A percentile compares a stretch with the other conserved stretches of the same genome.
Conservation (phyloP, 2,113 vertebrate genomes). For the Osmerus eperlanus region DNA sequence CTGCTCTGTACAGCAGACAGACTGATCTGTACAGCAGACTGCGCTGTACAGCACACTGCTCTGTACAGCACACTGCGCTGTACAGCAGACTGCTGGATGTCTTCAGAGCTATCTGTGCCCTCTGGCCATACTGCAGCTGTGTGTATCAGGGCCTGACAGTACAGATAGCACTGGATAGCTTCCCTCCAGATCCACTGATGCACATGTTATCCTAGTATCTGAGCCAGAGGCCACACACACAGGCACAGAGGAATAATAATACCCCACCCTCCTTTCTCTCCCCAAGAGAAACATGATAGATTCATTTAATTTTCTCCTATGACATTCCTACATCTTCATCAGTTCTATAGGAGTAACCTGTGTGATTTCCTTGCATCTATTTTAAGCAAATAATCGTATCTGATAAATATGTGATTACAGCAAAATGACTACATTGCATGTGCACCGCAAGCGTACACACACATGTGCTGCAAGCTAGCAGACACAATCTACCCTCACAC, state of each 20-base stretch:
- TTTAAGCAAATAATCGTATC: conserved; percentile 52
- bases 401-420: conserved; percentile 47
- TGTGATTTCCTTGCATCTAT: conserved; percentile 33
- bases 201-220: neutral
- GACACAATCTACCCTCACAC: neutral
- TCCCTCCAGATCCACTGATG: neutral
- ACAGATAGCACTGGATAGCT: too few relatives aligned
- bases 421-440: conserved; percentile 18
- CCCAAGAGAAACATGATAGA: conserved; percentile 47
- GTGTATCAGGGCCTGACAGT: neutral
- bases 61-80: neutral
- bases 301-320: conserved; percentile 43
- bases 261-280: conserved; percentile 30
- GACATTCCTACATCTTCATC: conserved; percentile 54
- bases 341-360: neutral
- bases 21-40: neutral
- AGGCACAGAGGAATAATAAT: conserved; percentile 49
- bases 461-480: neutral
- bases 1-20: neutral
- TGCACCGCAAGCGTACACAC: conserved; percentile 16
- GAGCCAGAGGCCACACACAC: conserved; percentile 18
- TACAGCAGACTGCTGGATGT: neutral
- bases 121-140: conserved; percentile 15
- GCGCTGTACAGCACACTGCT: too few relatives aligned
- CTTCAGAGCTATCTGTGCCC: conserved; percentile 12